Percentiles rank a stretch among this genome's conserved stretches.
phyloP scores from a whole-genome alignment of 2,888 invertebrate species.

The Sialis lutaria region DNA sequence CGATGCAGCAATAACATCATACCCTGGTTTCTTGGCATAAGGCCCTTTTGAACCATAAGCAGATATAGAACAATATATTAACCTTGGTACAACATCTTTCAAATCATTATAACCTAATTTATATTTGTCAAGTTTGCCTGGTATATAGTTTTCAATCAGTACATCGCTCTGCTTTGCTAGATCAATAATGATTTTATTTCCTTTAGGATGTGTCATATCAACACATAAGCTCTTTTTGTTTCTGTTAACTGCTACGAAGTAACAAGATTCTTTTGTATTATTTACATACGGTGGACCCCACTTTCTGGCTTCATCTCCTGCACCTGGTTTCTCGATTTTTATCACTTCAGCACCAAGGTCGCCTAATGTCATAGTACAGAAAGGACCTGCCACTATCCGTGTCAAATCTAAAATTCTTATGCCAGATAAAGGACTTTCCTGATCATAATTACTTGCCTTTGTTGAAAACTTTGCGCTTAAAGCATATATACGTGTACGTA shows the following conservation, averaged over 20 bases:
- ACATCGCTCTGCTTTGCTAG: constrained; percentile 68
- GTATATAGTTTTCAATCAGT: constrained; percentile 84
- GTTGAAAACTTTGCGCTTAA: background rate
- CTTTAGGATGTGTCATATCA: constrained; percentile 55
- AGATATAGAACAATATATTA: constrained; percentile 87
- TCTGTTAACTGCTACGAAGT: constrained; percentile 77
- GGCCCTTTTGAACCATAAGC: constrained; percentile 84
- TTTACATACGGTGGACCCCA: constrained; percentile 86
- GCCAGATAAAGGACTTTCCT: constrained; percentile 43
- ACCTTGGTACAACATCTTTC: constrained; percentile 46
- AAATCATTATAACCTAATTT: constrained; percentile 68
- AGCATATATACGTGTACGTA: too few relatives aligned
- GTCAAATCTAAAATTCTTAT: constrained; percentile 64
- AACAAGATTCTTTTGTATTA: constrained; percentile 47
- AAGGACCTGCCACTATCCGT: constrained; percentile 84
- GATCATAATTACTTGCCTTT: constrained; percentile 2
- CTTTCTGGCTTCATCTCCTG: constrained; percentile 73
- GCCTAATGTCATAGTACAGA: constrained; percentile 83
- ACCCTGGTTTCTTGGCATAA: constrained; percentile 75
- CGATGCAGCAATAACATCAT: constrained; percentile 90
- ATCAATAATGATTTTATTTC: constrained; percentile 45
- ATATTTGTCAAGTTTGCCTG: constrained; percentile 64
- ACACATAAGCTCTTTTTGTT: constrained; percentile 89
- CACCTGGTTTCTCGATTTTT: constrained; percentile 73
- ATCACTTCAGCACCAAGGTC: constrained; percentile 87